Evolutionary conservation across 1,140 invertebrate genomes (phyloP).

Genomic region (Cherax destructor): DNA sequence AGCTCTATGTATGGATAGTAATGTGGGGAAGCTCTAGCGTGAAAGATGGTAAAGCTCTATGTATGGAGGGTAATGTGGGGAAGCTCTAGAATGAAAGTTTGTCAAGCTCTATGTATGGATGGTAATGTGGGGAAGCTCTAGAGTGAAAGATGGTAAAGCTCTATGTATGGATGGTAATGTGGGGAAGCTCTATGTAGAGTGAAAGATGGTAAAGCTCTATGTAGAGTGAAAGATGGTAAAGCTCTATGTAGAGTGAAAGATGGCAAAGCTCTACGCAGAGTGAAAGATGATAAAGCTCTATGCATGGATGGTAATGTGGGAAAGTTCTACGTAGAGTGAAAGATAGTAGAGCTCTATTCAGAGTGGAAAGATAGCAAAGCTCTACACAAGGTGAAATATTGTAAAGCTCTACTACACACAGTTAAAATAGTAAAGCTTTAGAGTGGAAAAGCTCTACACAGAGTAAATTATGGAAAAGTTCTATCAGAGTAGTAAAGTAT

Average conservation of each 20-base stretch:
- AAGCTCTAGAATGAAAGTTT: no score
- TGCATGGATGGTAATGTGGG: background rate
- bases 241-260: no score
- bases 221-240: background rate
- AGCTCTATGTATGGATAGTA: background rate
- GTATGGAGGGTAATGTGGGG: background rate
- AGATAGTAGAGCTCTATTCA: background rate
- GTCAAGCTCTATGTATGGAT: background rate
- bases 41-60: no score
- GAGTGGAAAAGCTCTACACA: background rate
- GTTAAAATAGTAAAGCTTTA: conserved; percentile 5
- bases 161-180: background rate
- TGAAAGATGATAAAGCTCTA: background rate
- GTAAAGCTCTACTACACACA: no score
- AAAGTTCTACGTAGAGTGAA: background rate
- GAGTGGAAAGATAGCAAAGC: no score
- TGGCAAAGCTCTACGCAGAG: no score
- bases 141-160: background rate
- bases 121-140: background rate
- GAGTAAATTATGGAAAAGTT: background rate
- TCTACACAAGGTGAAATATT: no score
- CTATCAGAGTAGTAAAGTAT: no score
- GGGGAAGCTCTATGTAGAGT: background rate
- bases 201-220: background rate
- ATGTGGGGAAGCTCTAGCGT: background rate